Percentiles rank a stretch among this genome's conserved stretches.
Conservation (phyloP, 2,113 vertebrate genomes). For the Cranoglanis bouderius region DNA sequence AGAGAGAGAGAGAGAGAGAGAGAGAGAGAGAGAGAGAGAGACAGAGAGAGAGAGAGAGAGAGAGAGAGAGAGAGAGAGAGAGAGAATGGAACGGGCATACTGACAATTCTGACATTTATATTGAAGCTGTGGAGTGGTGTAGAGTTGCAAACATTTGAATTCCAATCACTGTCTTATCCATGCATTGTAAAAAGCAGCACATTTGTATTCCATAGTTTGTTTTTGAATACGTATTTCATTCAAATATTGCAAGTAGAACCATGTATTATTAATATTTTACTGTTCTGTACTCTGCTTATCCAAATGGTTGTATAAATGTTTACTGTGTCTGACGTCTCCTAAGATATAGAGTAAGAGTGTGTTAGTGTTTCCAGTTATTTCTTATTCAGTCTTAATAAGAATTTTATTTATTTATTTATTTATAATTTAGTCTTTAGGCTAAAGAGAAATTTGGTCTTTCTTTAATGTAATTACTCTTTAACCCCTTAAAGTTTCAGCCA, state of each 20-base stretch:
- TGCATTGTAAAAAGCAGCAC: not conserved
- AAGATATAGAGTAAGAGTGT: not conserved
- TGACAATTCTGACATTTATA: constrained; percentile 20
- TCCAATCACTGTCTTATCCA: not conserved
- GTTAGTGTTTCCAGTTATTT: not conserved
- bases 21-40: not conserved
- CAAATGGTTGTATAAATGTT: not conserved
- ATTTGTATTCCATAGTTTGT: not conserved
- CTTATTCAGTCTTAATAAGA: not conserved
- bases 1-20: too few relatives aligned
- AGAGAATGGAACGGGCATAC: not conserved
- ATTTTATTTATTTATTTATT: too few relatives aligned
- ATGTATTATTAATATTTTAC: not conserved
- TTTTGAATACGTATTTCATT: not conserved
- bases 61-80: constrained; percentile 5
- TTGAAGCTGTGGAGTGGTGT: constrained; percentile 15
- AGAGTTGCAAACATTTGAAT: not conserved
- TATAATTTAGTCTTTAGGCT: not conserved
- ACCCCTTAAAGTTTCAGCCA: not conserved
- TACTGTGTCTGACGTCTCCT: not conserved
- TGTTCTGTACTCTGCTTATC: not conserved
- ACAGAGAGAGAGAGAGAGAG: not conserved
- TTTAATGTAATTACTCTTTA: not conserved
- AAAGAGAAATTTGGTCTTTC: not conserved
- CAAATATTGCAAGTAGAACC: not conserved